Conservation (phyloP, 2,888 invertebrate species). For the Hoplodrina ambigua region DNA sequence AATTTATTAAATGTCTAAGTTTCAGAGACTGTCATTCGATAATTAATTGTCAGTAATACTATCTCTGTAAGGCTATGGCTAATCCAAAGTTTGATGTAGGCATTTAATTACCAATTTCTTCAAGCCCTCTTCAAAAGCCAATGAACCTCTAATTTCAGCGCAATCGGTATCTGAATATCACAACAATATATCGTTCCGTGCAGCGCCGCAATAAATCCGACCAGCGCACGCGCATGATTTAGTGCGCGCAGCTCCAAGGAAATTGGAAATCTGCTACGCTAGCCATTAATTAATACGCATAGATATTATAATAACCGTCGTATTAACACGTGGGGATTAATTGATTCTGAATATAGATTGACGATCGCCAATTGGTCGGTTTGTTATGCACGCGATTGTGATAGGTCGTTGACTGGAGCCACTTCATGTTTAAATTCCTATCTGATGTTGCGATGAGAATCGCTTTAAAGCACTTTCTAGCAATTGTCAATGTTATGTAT, state of each 20-base stretch:
- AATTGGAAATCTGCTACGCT: slow-evolving; percentile 66
- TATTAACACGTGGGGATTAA: slow-evolving; percentile 55
- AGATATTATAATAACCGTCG: slow-evolving; percentile 55
- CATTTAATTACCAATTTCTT: neutral
- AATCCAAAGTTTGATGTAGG: neutral
- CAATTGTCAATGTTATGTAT: neutral
- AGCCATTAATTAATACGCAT: slow-evolving; percentile 62
- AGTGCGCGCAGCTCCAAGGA: slow-evolving; percentile 47
- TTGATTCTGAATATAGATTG: slow-evolving; percentile 50
- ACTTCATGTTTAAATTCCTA: slow-evolving; percentile 8
- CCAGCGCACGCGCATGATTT: slow-evolving; percentile 58
- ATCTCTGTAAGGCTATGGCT: too few species aligned
- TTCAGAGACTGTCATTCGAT: neutral
- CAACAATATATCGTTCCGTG: slow-evolving; percentile 58
- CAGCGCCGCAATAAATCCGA: slow-evolving; percentile 57
- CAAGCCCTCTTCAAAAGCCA: neutral
- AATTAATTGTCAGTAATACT: neutral
- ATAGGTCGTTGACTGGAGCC: slow-evolving; percentile 45
- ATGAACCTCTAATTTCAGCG: slow-evolving; percentile 35
- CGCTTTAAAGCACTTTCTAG: slow-evolving; percentile 5
- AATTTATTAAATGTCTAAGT: slow-evolving; percentile 33
- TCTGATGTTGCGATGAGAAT: slow-evolving; percentile 7
- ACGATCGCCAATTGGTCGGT: slow-evolving; percentile 18
- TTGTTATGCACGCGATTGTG: slow-evolving; percentile 46
- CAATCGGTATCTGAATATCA: slow-evolving; percentile 39